phyloP scores from a whole-genome alignment of 1,140 invertebrate genomes.

The Heterodera carotae region DNA sequence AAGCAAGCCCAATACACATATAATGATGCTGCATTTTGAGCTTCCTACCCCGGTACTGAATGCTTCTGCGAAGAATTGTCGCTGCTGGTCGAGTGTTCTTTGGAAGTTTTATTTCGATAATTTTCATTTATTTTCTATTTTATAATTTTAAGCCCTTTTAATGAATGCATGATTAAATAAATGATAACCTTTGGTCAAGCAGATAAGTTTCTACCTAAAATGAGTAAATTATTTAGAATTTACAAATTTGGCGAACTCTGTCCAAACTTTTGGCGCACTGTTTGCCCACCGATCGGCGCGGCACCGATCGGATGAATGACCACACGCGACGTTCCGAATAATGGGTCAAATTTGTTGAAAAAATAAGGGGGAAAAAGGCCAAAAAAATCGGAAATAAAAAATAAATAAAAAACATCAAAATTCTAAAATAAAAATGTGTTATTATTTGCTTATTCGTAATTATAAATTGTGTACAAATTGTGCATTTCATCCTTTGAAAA shows the following conservation, averaged over 20 bases:
- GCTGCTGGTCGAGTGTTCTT: constrained; percentile 44
- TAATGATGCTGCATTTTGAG: background rate
- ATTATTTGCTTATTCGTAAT: constrained; percentile 2
- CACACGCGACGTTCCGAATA: constrained; percentile 50
- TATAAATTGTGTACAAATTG: constrained; percentile 1
- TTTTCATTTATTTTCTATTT: too few species aligned
- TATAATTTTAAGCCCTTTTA: too few species aligned
- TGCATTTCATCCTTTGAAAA: background rate
- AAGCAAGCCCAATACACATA: background rate
- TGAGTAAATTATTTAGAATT: background rate
- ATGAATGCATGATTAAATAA: too few species aligned
- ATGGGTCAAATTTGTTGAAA: constrained; percentile 39
- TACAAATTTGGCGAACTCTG: constrained; percentile 3
- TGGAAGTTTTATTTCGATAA: too few species aligned
- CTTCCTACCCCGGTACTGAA: constrained; percentile 40
- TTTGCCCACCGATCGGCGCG: constrained; percentile 36
- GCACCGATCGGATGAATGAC: constrained; percentile 34
- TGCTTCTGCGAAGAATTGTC: constrained; percentile 45
- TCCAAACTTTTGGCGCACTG: constrained; percentile 48
- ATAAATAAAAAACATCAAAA: constrained; percentile 7
- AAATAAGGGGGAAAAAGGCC: background rate
- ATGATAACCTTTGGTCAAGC: constrained; percentile 33
- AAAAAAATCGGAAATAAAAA: constrained; percentile 16
- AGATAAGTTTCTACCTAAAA: constrained; percentile 49
- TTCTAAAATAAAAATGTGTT: background rate